Base-by-base conservation (phyloP, 2,797 vertebrate genomes). In the Salarias fasciatus region DNA sequence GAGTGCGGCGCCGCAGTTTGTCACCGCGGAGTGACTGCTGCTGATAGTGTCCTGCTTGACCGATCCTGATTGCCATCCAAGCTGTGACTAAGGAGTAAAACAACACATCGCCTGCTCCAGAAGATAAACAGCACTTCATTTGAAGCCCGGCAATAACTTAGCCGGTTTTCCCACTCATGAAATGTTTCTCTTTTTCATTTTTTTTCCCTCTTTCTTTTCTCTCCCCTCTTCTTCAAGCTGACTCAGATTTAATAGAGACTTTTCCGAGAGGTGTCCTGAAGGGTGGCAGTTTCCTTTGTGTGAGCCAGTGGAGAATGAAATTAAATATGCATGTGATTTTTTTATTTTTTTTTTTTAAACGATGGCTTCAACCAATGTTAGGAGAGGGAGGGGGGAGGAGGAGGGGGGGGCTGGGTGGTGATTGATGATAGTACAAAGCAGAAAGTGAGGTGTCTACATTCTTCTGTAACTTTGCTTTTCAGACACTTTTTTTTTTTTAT, bases 221-320 rank as follows among this genome's bases (percentile, higher is more conserved):
- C 62, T 47, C 37, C 4, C 9, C 8, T 14, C 53, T 62, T 41
- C 60, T 45, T 43, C 62, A 45, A 79, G 74, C 76, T 82, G 83
- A 85, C 82, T 82, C 68, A 53, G 66, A 80, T 80, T 86, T 90
- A 85, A 90, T 85, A 77, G 85, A 90, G 85, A 83, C 77, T 84
- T 88, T 79, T 82, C 69, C 42, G 40, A 86, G 83, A 90, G 86
- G 83, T 88, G 86, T 90, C 80, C 86, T 88, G 83, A 88, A 81
- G 79, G 86, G 79, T 86, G 88, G 82, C 83, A 82, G 79, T 68
- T 87, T 85, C 75, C 74, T 89, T 86, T 92, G 88, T 91, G 83
- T 83, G 85, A 90, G 72, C 83, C 91, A 90, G 80, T 84, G 89
- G 86, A 91, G 90, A 93, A 93, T 92, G 88, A 93, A 93, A 92